Evolutionary conservation across 2,113 vertebrate genomes (phyloP).

Genomic region (Campylomormyrus tamandua): DNA sequence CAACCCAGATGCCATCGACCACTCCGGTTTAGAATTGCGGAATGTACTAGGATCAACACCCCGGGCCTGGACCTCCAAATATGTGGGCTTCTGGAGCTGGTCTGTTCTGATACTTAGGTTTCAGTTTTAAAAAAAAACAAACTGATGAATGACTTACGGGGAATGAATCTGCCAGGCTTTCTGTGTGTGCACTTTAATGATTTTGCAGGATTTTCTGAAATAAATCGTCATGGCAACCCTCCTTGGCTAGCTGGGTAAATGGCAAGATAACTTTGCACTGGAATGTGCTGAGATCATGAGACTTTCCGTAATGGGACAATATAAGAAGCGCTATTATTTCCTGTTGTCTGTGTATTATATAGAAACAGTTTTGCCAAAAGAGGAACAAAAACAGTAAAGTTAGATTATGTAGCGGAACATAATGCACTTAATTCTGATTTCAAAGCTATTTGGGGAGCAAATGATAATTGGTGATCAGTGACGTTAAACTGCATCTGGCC

Average conservation of each 20-base stretch:
- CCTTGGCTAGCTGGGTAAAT: neutral
- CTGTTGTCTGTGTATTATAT: neutral
- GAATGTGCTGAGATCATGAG: neutral
- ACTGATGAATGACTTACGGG: neutral
- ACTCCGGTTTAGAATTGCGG: slow-evolving; percentile 65
- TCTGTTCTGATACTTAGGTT: neutral
- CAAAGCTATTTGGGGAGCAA: neutral
- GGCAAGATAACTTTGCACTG: neutral
- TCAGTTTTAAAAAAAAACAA: neutral
- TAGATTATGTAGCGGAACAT: neutral
- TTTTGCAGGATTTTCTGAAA: slow-evolving; percentile 23
- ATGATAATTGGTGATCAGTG: neutral
- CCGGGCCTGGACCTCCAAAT: neutral
- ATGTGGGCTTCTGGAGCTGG: neutral
- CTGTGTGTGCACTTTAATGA: slow-evolving; percentile 24
- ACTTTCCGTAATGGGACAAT: neutral
- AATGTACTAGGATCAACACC: slow-evolving; percentile 50
- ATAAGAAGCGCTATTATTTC: neutral
- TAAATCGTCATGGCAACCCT: neutral
- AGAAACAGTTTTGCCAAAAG: neutral
- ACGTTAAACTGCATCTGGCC: no score
- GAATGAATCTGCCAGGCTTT: neutral
- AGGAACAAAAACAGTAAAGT: neutral
- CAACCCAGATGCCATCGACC: slow-evolving; percentile 68
- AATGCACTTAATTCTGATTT: neutral